Conservation (phyloP, 2,888 invertebrate species). For the Aporophyla lueneburgensis region DNA sequence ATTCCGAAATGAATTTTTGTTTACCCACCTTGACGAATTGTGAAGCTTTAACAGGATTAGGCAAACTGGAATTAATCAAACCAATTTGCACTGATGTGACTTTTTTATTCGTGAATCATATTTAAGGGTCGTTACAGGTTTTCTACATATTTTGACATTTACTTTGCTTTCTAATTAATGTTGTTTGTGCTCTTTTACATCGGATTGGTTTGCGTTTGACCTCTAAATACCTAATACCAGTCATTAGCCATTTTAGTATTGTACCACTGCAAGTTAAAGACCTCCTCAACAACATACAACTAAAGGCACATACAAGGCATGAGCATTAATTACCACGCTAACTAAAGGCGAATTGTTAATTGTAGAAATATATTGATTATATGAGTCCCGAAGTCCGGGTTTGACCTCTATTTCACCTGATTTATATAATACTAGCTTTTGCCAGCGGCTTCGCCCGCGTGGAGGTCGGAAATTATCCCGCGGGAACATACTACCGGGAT, state of each 20-base stretch:
- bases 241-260: background rate
- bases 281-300: too few species aligned
- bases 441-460: too few species aligned
- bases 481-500: too few species aligned
- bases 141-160: constrained; percentile 43
- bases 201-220: background rate
- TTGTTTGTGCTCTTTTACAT: background rate
- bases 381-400: background rate
- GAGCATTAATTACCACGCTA: background rate
- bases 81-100: constrained; percentile 61
- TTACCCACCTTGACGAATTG: constrained; percentile 71
- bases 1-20: constrained; percentile 74
- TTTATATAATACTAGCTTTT: too few species aligned
- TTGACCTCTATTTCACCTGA: background rate
- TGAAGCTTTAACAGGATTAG: constrained; percentile 55
- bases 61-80: constrained; percentile 50
- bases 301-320: too few species aligned
- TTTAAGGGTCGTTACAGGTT: constrained; percentile 33
- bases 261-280: too few species aligned
- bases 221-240: background rate
- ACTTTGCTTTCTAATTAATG: constrained; percentile 13
- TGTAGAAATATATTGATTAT: too few species aligned
- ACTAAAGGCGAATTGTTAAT: too few species aligned
- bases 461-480: too few species aligned
- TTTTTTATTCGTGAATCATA: constrained; percentile 43